Conservation (phyloP, 2,113 vertebrate genomes). For the Atractosteus spatula region DNA sequence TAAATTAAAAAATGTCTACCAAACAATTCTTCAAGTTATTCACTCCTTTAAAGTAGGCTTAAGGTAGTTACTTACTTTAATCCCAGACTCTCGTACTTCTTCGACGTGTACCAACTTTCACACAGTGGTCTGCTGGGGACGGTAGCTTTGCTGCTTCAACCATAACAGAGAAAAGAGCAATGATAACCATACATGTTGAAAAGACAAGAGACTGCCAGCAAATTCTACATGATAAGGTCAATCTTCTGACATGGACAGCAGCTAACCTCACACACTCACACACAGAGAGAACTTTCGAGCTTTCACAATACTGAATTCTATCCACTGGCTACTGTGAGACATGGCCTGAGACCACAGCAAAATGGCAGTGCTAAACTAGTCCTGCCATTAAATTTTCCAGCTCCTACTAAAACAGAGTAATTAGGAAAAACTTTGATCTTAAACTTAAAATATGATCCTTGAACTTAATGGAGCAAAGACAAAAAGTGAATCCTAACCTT, state of each 20-base stretch:
- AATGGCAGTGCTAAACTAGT: too few relatives aligned
- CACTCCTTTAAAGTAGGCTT: conserved; percentile 16
- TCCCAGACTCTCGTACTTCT: conserved; percentile 62
- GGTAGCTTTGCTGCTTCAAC: conserved; percentile 39
- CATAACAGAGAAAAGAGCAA: conserved; percentile 48
- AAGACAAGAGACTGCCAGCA: conserved; percentile 25
- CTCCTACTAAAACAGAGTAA: too few relatives aligned
- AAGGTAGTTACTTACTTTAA: conserved; percentile 59
- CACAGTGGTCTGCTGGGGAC: conserved; percentile 49
- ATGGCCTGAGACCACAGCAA: conserved; percentile 22
- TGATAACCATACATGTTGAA: conserved; percentile 19
- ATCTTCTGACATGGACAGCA: too few relatives aligned
- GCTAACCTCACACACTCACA: background rate
- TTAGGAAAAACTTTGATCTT: too few relatives aligned
- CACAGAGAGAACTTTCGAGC: conserved; percentile 32
- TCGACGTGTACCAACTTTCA: conserved; percentile 42
- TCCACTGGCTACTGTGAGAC: conserved; percentile 15
- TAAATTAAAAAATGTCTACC: background rate
- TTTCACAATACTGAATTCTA: conserved; percentile 18
- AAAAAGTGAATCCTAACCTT: too few relatives aligned
- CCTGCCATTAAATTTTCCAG: too few relatives aligned
- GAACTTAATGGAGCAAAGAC: too few relatives aligned
- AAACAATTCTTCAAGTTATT: conserved; percentile 21
- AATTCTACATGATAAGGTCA: conserved; percentile 17
- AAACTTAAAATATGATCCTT: too few relatives aligned